Base-by-base conservation (phyloP, 2,888 invertebrate species). In the Polietes domitor region DNA sequence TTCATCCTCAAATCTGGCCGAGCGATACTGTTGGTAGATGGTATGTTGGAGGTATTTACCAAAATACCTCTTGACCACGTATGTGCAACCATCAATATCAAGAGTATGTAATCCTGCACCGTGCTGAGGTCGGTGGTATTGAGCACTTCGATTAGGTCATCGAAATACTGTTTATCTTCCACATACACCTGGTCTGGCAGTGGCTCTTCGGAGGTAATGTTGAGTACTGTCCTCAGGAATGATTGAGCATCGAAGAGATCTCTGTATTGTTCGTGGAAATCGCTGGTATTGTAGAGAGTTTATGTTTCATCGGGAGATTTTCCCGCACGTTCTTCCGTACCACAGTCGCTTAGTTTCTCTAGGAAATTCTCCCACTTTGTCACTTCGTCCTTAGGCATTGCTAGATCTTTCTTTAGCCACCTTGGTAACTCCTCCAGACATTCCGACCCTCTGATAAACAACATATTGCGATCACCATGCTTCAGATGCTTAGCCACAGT, bases 31-130 rank as follows among this genome's bases (percentile, higher is more conserved):
- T 10, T 87, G 85, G 19, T 89, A 89, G 4, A 89, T 88, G 76
- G 88, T 71, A 73, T 90, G 88, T 32, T 92, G 89, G 0, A 88
- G 84, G 0, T 88, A 89, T 81, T 89, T 89, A 5, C 86, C 85
- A 70, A 91, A 91, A 79, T 88, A 85, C 21, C 85, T 87, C 61
- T 89, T 89, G 0, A 89, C 86, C 43, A 87, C 85, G 5, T 86
- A 86, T 0, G 87, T 83, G 77, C 91, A 91, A 84, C 61, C 19
- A 91, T 19, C 28, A 91, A 85, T 2, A 88, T 73, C 88, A 88
- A 91, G 19, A 90, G 63, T 6, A 91, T 85, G 61, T 89, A 91
- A 71, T 91, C 90, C 12, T 87, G 89, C 2, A 89, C 71, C 0
- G 80, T 74, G 0, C 85, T 58, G 0, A 82, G 68, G 0, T 89